phyloP scores from a whole-genome alignment of 2,888 invertebrate species.

The Tricholauxania praeusta region DNA sequence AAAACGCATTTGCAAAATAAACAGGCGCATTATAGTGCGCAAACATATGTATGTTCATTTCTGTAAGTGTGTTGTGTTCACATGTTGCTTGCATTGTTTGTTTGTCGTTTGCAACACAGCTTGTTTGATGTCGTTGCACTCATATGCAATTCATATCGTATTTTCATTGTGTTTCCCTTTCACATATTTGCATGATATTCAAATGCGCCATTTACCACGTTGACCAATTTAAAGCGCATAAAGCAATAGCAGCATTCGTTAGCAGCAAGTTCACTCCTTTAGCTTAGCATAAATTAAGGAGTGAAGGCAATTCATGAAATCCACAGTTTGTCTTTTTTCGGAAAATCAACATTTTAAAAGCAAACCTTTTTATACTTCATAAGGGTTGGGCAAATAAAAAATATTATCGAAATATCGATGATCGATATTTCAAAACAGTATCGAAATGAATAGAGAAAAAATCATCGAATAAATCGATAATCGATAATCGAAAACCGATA shows the following conservation, averaged over 20 bases:
- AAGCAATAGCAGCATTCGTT: background rate
- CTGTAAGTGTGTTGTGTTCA: background rate
- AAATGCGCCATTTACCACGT: slow-evolving; percentile 12
- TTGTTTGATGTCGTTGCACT: background rate
- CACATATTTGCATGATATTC: slow-evolving; percentile 3
- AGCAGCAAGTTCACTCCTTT: slow-evolving; percentile 33
- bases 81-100: slow-evolving; percentile 17
- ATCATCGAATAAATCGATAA: too few relatives aligned
- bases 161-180: slow-evolving; percentile 1
- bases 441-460: too few relatives aligned
- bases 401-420: too few relatives aligned
- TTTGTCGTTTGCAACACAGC: background rate
- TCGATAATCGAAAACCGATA: too few relatives aligned
- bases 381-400: too few relatives aligned
- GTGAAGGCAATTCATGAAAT: background rate
- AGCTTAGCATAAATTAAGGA: slow-evolving; percentile 42
- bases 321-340: too few relatives aligned
- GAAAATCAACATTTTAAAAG: too few relatives aligned
- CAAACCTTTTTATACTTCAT: too few relatives aligned
- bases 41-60: background rate
- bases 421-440: too few relatives aligned
- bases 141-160: slow-evolving; percentile 3
- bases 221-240: background rate
- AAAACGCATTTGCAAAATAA: slow-evolving; percentile 31
- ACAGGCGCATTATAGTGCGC: background rate